Base-by-base conservation (phyloP, 2,888 invertebrate genomes). In the Tipula helvola region DNA sequence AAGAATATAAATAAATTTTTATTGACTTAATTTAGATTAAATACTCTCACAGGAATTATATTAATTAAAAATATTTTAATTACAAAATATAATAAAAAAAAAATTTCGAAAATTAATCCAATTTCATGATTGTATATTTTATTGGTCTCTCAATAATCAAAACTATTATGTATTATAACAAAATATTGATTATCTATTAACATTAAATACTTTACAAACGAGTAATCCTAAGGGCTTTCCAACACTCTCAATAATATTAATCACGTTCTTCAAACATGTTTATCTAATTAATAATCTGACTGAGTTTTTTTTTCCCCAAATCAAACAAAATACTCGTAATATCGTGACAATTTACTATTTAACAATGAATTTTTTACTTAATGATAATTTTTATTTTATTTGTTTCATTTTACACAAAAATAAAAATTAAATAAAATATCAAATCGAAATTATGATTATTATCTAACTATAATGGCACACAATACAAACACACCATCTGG, bases 21-120 rank as follows among this genome's bases (percentile, higher is more conserved):
- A 71, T 71, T 71, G 71, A 71, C 71, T 71, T 71, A 71, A 71
- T 71, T 71, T 71, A 71, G 71, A 71, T 71, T 71, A 71, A 71
- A 71, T 18, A 71, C 71, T 28, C 71, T 18, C 71, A 4, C 10
- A 71, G 71, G 71, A 71, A 71, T 71, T 71, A 71, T 71, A 71
- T 71, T 71, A 71, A 71, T 71, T 71, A 71, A 28, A 71, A 71
- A 71, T 71, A 71, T 71, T 71, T 71, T 71, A 71, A 71, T 71
- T 71, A 71, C 71, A 71, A 71, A 10, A 18, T 12, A 39, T 39
- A 39, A 39, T 39, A 39, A 71, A 71, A 71, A 71, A 28, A 28
- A 57, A 57, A 57, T 5, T 16, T 18, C 5, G 16, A 18, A 57
- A 57, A 16, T 16, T 57, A 57, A 71, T 71, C 71, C 71, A 71